These are phyloP conservation scores for Lydus trimaculatus DNA, from an alignment of 2,888 invertebrate genomes.

Conservation along the genomic window DNA sequence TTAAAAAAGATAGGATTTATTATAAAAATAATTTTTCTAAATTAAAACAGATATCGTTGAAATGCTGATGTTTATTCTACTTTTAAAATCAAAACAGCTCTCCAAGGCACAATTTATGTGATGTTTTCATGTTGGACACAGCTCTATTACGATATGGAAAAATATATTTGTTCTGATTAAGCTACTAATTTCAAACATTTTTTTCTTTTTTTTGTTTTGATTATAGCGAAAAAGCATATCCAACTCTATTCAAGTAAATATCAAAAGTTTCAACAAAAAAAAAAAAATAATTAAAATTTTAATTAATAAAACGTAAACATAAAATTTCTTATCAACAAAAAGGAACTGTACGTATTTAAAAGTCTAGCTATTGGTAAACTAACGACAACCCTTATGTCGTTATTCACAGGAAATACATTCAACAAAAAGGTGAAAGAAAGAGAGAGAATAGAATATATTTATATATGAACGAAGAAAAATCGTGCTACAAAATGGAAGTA, in stretches of 20 bases:
- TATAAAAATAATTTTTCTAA: slow-evolving; percentile 15
- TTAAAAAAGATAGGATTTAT: not conserved
- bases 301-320: not conserved
- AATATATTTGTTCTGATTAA: slow-evolving; percentile 22
- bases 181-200: not conserved
- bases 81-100: slow-evolving; percentile 21
- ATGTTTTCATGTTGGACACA: slow-evolving; percentile 28
- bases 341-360: not conserved
- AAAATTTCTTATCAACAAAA: not conserved
- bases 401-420: slow-evolving; percentile 32
- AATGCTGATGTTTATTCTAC: slow-evolving; percentile 24
- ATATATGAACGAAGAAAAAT: slow-evolving; percentile 17
- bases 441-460: not conserved
- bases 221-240: not conserved
- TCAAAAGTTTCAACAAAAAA: slow-evolving; percentile 9
- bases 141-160: slow-evolving; percentile 16
- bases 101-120: slow-evolving; percentile 22
- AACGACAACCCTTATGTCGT: slow-evolving; percentile 31
- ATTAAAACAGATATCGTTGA: slow-evolving; percentile 18
- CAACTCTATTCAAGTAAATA: not conserved
- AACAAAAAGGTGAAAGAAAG: slow-evolving; percentile 16
- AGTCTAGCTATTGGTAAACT: slow-evolving; percentile 30
- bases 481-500: slow-evolving; percentile 33
- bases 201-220: not conserved
- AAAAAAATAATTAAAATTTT: slow-evolving; percentile 10